Base-by-base conservation (phyloP, 2,888 invertebrate genomes). In the Lottia scabra region DNA sequence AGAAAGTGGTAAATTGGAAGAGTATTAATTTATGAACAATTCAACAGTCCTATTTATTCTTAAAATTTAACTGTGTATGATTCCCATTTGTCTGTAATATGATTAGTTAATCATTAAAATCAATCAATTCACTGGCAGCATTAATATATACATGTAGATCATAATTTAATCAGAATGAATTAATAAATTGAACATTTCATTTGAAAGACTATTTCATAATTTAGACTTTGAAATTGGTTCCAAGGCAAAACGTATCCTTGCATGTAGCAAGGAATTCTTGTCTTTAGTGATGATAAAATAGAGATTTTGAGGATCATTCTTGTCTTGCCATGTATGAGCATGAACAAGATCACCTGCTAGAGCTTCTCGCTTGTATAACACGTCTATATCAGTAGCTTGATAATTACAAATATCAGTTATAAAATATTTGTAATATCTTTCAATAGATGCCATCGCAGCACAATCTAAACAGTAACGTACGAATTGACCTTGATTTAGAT, bases 311-410 rank as follows among this genome's bases (percentile, higher is more conserved):
- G 19, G 56, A 12, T 19, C 23, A 23, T 23, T 56, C 23, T 56
- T 23, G 13, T 56, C 56, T 23, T 56, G 56, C 56, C 56, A 56
- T 56, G 56, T 56, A 56, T 56, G 56, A 56, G 23, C 56, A 56
- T 56, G 19, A 15, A 56, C 56, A 23, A 56, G 23, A 56, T 56
- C 56, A 56, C 56, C 56, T 0, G 56, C 19, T 8, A 56, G 56
- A 56, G 56, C 56, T 56, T 56, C 56, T 23, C 56, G 56, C 15
- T 56, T 56, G 23, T 56, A 56, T 16, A 56, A n/a, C 56, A 56
- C 23, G 5, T 23, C 19, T 12, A 56, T 56, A 56, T 56, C 56
- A 23, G 23, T 23, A 3, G 56, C 19, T 13, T 56, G 56, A 56
- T 56, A 56, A 56, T 56, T 23, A 19, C 56, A 56, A 12, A 56